A percentile compares a stretch with the other conserved stretches of the same genome.
These are phyloP conservation scores for Strigops habroptila DNA, from an alignment of 2,113 vertebrate genomes.

Conservation along the genomic window DNA sequence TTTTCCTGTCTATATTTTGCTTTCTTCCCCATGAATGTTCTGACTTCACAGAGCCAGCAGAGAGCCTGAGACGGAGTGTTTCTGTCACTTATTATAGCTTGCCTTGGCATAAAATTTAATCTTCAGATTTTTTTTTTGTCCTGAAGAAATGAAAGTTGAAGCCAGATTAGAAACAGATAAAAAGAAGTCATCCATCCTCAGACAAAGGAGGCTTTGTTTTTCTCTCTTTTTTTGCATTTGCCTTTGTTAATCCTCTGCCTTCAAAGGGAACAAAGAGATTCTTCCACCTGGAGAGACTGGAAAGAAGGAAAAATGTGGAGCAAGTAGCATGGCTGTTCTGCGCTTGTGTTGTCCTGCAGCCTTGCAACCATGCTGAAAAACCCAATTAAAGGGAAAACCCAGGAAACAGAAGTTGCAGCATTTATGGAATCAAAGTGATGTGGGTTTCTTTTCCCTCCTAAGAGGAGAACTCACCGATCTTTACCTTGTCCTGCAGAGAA, in stretches of 20 bases:
- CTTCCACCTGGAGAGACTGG: background rate
- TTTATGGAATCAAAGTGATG: background rate
- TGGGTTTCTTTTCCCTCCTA: accelerated
- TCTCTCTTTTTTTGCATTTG: background rate
- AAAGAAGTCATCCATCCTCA: constrained; percentile 26
- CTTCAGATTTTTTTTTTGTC: background rate
- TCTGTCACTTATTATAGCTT: constrained; percentile 44
- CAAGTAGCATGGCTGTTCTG: background rate
- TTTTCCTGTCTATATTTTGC: constrained; percentile 27
- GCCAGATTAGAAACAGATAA: constrained; percentile 49
- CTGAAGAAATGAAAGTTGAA: constrained; percentile 51
- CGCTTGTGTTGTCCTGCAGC: background rate
- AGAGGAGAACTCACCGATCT: background rate
- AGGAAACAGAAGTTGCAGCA: background rate
- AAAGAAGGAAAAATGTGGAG: background rate
- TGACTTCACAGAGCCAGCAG: constrained; percentile 48
- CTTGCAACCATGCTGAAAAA: background rate
- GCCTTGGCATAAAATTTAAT: constrained; percentile 38
- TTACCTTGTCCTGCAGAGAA: background rate
- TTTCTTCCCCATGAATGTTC: constrained; percentile 20
- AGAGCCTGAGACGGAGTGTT: background rate
- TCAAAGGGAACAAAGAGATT: constrained; percentile 23
- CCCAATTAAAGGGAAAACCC: background rate
- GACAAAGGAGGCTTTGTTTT: constrained; percentile 42
- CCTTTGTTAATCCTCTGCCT: constrained; percentile 38